phyloP scores from a whole-genome alignment of 2,113 vertebrate species.

The Podilymbus podiceps region DNA sequence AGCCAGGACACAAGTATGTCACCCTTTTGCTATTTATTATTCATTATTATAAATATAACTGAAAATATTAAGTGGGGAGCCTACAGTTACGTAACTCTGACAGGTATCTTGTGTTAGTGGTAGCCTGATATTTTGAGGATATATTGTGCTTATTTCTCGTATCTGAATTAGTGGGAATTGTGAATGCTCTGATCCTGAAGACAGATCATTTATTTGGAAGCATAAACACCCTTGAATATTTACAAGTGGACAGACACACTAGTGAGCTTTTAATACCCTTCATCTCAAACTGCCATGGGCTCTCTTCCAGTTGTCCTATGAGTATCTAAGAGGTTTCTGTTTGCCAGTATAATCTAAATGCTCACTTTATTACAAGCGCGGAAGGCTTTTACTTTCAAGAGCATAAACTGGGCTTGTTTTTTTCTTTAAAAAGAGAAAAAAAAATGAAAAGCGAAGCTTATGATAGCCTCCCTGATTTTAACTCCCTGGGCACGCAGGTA shows the following conservation, averaged over 20 bases:
- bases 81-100: neutral
- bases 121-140: neutral
- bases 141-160: neutral
- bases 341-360: neutral
- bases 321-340: neutral
- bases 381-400: neutral
- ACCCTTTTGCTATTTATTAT: neutral
- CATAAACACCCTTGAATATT: neutral
- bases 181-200: neutral
- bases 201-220: neutral
- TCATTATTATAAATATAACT: neutral
- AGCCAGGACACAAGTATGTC: neutral
- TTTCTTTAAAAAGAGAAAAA: neutral
- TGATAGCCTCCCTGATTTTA: neutral
- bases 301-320: neutral
- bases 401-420: neutral
- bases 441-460: neutral
- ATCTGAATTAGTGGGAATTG: neutral
- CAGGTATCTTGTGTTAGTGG: neutral
- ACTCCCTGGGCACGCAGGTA: neutral
- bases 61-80: neutral
- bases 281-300: neutral
- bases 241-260: fast-evolving
- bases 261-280: neutral
- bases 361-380: neutral